phyloP scores from a whole-genome alignment of 2,888 invertebrate species.

The Morinoia aosen region DNA sequence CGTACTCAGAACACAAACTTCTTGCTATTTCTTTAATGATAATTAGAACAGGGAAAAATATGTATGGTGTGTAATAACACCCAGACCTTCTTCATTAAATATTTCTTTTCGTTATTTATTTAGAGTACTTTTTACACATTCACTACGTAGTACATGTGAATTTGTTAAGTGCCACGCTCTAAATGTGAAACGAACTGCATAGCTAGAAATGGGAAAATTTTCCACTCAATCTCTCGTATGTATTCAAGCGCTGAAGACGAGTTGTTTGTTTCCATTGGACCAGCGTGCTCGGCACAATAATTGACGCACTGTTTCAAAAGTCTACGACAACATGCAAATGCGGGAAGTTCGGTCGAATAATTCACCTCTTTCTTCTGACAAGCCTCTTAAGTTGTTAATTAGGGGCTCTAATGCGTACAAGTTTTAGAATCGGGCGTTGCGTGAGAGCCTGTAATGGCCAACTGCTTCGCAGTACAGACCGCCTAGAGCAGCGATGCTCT shows the following conservation, averaged over 20 bases:
- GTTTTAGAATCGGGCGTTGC: background rate
- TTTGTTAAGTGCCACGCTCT: no score
- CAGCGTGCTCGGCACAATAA: background rate
- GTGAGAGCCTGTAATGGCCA: background rate
- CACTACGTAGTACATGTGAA: no score
- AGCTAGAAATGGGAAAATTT: no score
- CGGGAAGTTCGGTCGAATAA: background rate
- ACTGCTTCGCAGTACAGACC: background rate
- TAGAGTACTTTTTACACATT: no score
- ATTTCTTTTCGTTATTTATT: no score
- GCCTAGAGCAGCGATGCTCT: background rate
- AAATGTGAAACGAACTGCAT: no score
- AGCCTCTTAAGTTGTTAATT: slow-evolving; percentile 10
- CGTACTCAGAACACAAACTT: no score
- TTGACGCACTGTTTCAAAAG: background rate
- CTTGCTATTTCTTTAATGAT: no score
- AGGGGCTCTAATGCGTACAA: background rate
- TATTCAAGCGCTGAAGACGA: background rate
- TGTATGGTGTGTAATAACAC: no score
- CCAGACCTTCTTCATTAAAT: no score
- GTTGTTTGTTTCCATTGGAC: background rate
- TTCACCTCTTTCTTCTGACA: slow-evolving; percentile 4
- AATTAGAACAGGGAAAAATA: no score
- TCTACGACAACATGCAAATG: background rate
- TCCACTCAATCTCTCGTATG: background rate